Evolutionary conservation across 2,888 invertebrate species (phyloP), one percentile per base, ranked within the genome.

Genomic region (Calameuta idolon): DNA sequence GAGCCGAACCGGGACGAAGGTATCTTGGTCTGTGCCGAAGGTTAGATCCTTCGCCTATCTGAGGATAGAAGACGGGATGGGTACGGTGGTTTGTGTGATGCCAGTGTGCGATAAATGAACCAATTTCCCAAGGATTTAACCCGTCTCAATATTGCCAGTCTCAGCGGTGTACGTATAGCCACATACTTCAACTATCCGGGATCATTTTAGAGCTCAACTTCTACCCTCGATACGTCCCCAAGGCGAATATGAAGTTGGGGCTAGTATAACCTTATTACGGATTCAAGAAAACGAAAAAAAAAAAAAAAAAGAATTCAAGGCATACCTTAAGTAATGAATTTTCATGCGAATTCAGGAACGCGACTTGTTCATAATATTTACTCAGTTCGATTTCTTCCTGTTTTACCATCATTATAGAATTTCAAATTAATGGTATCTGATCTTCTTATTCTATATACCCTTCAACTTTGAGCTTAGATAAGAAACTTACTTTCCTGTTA

Each of bases 81-180:
- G 55, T 23, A 23, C 23, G 55, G 55, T 55, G 55, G 55, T 55
- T 55, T 55, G 71, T 34, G 83, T 81, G 84, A 84, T 85, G 80
- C 79, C 81, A 55, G 55, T 55, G 79, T 73, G 83, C 85, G 85
- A 85, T 85, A 87, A 87, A 86, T 86, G 86, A 85, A 87, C 83
- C 87, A 87, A 87, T 87, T 87, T 87, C 81, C 82, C 74, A 81
- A 85, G 84, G 86, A 86, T 84, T 85, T 85, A 84, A 81, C 83
- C 81, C 81, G 83, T 82, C 84, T 83, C 81, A 79, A 83, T 86
- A 83, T 84, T 85, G 84, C 79, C 80, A 82, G 82, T 81, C 82
- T 82, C 79, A 75, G 81, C 78, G 77, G 81, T 77, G 81, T 83
- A 79, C 79, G 81, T 83, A 83, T 75, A 55, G 55, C 77, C 80